Conservation (phyloP, 2,113 vertebrate species). For the Machaerirhynchus nigripectus region DNA sequence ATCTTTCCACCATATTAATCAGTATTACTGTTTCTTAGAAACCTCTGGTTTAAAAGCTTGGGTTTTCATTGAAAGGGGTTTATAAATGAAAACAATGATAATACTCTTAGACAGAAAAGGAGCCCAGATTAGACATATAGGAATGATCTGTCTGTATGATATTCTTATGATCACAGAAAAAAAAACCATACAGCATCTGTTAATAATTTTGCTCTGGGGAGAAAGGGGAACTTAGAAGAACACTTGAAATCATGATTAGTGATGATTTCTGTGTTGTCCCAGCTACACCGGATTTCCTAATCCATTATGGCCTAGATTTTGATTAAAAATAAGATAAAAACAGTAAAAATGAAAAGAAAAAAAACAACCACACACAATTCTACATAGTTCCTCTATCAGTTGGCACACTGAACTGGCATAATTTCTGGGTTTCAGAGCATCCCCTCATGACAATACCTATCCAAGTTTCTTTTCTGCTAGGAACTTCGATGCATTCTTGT, state of each 20-base stretch:
- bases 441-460: not conserved
- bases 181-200: constrained; percentile 35
- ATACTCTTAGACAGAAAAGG: constrained; percentile 37
- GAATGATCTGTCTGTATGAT: constrained; percentile 39
- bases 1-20: constrained; percentile 59
- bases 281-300: not conserved
- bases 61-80: constrained; percentile 61
- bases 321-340: not conserved
- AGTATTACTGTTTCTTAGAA: constrained; percentile 68
- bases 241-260: not conserved
- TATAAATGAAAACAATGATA: constrained; percentile 48
- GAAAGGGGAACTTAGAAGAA: not conserved
- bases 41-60: constrained; percentile 48
- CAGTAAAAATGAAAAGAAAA: too few species aligned
- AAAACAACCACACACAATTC: not conserved
- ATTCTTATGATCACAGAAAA: constrained; percentile 12
- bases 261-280: not conserved
- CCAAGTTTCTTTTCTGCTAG: not conserved
- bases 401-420: not conserved
- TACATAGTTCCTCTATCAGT: not conserved
- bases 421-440: not conserved
- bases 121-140: constrained; percentile 41
- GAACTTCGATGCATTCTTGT: not conserved
- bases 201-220: constrained; percentile 1
- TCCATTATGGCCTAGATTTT: not conserved